Conservation (phyloP, 1,140 invertebrate species). For the Penaeus chinensis region DNA sequence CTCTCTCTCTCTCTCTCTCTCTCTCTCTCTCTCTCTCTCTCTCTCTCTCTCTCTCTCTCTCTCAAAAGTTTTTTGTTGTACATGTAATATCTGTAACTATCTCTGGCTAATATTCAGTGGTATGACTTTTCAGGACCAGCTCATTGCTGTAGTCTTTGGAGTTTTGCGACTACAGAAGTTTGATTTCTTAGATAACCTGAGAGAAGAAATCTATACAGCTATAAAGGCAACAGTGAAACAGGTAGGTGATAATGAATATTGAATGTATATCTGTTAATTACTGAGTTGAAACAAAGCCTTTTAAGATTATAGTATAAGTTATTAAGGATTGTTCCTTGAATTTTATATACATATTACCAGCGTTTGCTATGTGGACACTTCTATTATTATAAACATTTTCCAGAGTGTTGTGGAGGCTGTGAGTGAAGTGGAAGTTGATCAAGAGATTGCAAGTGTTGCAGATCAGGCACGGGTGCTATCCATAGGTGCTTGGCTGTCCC, state of each 20-base stretch:
- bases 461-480: constrained; percentile 43
- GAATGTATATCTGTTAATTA: neutral
- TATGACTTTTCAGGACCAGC: constrained; percentile 78
- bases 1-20: too few relatives aligned
- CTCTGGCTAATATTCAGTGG: too few relatives aligned
- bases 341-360: too few relatives aligned
- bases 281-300: neutral
- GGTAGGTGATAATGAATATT: constrained; percentile 66
- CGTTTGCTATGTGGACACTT: neutral
- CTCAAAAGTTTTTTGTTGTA: too few relatives aligned
- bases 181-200: constrained; percentile 82
- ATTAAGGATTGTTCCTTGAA: too few relatives aligned
- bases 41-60: too few relatives aligned
- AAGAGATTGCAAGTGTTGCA: constrained; percentile 50
- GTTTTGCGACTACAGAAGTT: constrained; percentile 86
- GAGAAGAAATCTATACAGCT: constrained; percentile 89
- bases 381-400: constrained; percentile 17
- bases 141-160: constrained; percentile 89
- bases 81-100: too few relatives aligned
- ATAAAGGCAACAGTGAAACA: constrained; percentile 91
- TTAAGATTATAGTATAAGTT: too few relatives aligned
- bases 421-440: constrained; percentile 47
- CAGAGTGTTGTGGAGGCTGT: constrained; percentile 22
- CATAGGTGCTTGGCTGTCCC: constrained; percentile 45
- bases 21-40: too few relatives aligned